Evolutionary conservation across 2,797 vertebrate genomes (phyloP), one percentile per base, ranked within the genome.

Genomic region (Brachymystax lenok): DNA sequence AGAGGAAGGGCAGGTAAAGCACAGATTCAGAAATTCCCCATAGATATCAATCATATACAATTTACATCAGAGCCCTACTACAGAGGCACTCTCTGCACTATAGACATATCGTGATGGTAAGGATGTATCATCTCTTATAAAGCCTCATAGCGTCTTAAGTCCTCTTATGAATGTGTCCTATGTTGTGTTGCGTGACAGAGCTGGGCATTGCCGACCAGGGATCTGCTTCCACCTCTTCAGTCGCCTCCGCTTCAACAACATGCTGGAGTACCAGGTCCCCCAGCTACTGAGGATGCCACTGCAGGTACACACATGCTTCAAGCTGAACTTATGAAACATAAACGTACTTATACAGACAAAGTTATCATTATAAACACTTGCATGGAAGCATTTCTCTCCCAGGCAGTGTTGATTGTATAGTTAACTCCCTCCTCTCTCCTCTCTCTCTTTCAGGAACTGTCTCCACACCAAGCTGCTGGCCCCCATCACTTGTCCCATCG

Each of bases 211-310:
- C 91, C 94, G 93, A 84, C 96, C 96, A 50, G 98, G 98, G 73
- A 86, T 98, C 73, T 98, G 96, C 90, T 99, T 99, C 80, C 96
- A 92, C 83, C 94, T 99, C 66, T 99, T 96, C 89, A 99, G 97
- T 84, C 94, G 89, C 77, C 93, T 97, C 56, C 88, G 96, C 35
- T 99, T 96, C 91, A 92, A 93, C 83, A 98, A 95, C 87, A 98
- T 99, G 96, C 85, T 95, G 91, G 96, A 98, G 83, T 98, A 95
- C 88, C 97, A 97, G 90, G 94, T 97, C 73, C 97, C 98, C 46
- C 97, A 98, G 88, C 94, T 99, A 83, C 90, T 97, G 78, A 94
- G 97, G 79, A 97, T 98, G 96, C 96, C 97, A 1, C 91, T 99
- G 66, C 98, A 99, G 97, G 98, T 99, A 83, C 2, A 70, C 6